A percentile compares a stretch with the other conserved stretches of the same genome.
Evolutionary conservation across 1,140 invertebrate species (phyloP).

Genomic region (Metopolophium dirhodum): DNA sequence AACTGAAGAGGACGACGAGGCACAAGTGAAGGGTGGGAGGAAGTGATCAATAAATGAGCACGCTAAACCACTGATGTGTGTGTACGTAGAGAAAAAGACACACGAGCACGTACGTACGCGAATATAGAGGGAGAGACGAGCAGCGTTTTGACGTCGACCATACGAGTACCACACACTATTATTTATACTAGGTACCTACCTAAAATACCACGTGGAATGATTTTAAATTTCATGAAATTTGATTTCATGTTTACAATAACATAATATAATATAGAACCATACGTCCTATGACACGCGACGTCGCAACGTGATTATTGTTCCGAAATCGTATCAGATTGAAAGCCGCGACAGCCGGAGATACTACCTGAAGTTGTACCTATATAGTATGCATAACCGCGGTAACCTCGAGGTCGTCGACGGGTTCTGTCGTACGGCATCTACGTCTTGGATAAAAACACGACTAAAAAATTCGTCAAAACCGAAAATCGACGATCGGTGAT

Average conservation of each 20-base stretch:
- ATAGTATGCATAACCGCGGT: neutral
- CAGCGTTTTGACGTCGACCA: neutral
- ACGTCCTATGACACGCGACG: neutral
- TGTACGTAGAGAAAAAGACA: neutral
- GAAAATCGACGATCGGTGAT: neutral
- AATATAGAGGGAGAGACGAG: neutral
- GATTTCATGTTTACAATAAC: neutral
- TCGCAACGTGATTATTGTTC: neutral
- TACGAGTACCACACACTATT: neutral
- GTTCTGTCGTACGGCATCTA: neutral
- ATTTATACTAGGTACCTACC: neutral
- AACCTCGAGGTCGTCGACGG: neutral
- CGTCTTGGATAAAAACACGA: neutral
- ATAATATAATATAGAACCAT: neutral
- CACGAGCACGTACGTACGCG: neutral
- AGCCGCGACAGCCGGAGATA: neutral
- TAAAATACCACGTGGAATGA: neutral
- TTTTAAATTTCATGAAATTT: neutral
- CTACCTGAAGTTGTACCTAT: neutral
- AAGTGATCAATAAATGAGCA: slow-evolving; percentile 45
- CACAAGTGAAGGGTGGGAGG: neutral
- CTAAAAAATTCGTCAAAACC: neutral
- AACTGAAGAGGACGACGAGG: neutral
- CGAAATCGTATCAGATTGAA: neutral
- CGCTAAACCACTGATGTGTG: neutral